Evolutionary conservation across 1,140 invertebrate species (phyloP).

Genomic region (Himalopsyche phryganea): DNA sequence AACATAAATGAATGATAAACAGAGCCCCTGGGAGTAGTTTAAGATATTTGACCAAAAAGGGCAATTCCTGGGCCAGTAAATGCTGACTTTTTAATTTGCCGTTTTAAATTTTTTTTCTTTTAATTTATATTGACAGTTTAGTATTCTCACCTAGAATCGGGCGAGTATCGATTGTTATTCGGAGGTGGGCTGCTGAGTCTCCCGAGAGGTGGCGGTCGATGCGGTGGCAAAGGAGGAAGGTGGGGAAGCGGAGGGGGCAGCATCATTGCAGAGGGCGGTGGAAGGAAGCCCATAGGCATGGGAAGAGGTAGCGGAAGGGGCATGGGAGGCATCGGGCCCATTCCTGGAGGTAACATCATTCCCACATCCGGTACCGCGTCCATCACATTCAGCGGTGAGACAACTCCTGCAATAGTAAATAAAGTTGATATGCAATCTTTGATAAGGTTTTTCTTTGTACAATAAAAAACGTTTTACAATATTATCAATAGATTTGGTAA

Average conservation of each 20-base stretch:
- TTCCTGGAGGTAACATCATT: constrained; percentile 13
- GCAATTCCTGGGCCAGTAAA: too few relatives aligned
- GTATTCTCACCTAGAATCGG: constrained; percentile 32
- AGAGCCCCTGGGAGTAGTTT: too few relatives aligned
- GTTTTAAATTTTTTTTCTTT: too few relatives aligned
- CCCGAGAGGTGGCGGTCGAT: constrained; percentile 46
- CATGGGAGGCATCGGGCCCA: constrained; percentile 36
- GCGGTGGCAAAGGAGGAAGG: constrained; percentile 39
- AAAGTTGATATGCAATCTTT: too few relatives aligned
- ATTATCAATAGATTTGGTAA: too few relatives aligned
- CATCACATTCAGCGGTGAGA: constrained; percentile 41
- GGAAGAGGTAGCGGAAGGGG: constrained; percentile 35
- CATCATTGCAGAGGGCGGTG: constrained; percentile 21
- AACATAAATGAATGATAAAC: too few relatives aligned
- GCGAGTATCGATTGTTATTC: constrained; percentile 23
- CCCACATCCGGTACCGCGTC: constrained; percentile 24
- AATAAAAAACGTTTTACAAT: too few relatives aligned
- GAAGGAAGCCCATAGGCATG: constrained; percentile 32
- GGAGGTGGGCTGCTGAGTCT: constrained; percentile 37
- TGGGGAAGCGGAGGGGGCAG: constrained; percentile 41
- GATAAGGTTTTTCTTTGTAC: too few relatives aligned
- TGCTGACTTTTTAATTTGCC: too few relatives aligned
- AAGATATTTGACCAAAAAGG: too few relatives aligned
- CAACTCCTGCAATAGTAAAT: constrained; percentile 37
- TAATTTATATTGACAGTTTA: too few relatives aligned